Evolutionary conservation across 2,797 vertebrate genomes (phyloP).

Genomic region (Phrynocephalus forsythii): DNA sequence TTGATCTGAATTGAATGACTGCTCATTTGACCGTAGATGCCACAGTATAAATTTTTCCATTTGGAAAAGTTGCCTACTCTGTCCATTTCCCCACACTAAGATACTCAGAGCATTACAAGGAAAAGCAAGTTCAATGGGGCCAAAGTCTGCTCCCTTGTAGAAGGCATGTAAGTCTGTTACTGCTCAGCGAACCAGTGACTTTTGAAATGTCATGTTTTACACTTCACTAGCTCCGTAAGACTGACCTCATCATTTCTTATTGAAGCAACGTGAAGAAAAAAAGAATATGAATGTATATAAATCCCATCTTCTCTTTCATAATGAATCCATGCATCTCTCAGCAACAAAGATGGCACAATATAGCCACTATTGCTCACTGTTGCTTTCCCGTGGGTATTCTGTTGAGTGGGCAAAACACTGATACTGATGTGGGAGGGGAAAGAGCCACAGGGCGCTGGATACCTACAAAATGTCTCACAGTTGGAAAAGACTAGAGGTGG

Average conservation of each 20-base stretch:
- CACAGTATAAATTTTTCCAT: not conserved
- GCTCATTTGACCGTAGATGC: conserved; percentile 11
- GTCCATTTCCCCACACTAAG: not conserved
- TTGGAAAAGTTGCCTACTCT: not conserved
- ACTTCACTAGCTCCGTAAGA: conserved; percentile 47
- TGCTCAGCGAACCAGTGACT: conserved; percentile 48
- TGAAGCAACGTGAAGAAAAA: conserved; percentile 29
- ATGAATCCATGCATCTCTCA: not conserved
- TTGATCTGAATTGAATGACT: not conserved
- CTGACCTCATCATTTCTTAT: conserved; percentile 58
- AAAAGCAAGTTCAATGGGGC: conserved; percentile 2
- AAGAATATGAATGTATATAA: conserved; percentile 44
- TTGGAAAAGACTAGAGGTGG: too few relatives aligned
- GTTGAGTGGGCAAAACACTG: too few relatives aligned
- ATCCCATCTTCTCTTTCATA: not conserved
- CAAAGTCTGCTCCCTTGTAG: conserved; percentile 36
- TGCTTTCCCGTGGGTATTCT: too few relatives aligned
- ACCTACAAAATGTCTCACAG: too few relatives aligned
- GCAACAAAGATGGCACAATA: not conserved
- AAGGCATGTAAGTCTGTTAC: not conserved
- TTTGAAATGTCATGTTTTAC: conserved; percentile 64
- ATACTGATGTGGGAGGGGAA: too few relatives aligned
- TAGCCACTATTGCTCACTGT: not conserved
- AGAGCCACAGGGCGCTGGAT: too few relatives aligned
- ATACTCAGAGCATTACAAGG: not conserved